Percentiles rank a stretch among this genome's conserved stretches.
Evolutionary conservation across 2,113 vertebrate genomes (phyloP).

Genomic region (Anoura caudifer): DNA sequence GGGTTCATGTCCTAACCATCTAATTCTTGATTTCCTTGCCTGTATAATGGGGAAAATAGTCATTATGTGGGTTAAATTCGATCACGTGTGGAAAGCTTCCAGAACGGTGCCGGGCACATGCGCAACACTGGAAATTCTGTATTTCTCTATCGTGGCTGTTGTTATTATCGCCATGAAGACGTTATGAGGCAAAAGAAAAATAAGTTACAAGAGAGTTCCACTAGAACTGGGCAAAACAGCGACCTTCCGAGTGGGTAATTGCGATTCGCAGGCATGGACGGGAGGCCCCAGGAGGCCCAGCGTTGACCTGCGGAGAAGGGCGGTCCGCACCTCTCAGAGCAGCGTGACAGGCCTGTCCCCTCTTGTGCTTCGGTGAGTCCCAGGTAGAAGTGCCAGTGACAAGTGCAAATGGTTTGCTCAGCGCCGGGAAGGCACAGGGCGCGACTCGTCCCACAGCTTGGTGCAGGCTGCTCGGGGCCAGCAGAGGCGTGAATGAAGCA

Average conservation of each 20-base stretch:
- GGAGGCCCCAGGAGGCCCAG: not conserved
- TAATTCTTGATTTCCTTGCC: not conserved
- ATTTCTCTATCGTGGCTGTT: fast-evolving
- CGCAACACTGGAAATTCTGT: fast-evolving
- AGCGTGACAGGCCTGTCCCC: not conserved
- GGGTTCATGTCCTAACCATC: not conserved
- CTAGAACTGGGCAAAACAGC: fast-evolving
- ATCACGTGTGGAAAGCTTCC: not conserved
- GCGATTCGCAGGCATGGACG: fast-evolving
- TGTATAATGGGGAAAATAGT: not conserved
- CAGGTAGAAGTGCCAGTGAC: constrained; percentile 26
- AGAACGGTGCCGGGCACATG: fast-evolving
- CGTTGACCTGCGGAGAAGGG: fast-evolving
- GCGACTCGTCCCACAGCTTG: not conserved
- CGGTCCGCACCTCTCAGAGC: not conserved
- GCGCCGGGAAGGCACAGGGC: not conserved
- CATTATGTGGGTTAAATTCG: not conserved
- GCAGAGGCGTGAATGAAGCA: constrained; percentile 9
- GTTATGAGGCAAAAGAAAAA: not conserved
- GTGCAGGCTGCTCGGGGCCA: not conserved
- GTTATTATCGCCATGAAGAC: not conserved
- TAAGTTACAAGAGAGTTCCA: fast-evolving
- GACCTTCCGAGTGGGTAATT: fast-evolving
- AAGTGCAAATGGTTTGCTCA: constrained; percentile 56
- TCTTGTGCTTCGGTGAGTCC: not conserved